Percentiles rank a stretch among this genome's conserved stretches.
Evolutionary conservation across 2,797 vertebrate species (phyloP).

Genomic region (Nasua narica): DNA sequence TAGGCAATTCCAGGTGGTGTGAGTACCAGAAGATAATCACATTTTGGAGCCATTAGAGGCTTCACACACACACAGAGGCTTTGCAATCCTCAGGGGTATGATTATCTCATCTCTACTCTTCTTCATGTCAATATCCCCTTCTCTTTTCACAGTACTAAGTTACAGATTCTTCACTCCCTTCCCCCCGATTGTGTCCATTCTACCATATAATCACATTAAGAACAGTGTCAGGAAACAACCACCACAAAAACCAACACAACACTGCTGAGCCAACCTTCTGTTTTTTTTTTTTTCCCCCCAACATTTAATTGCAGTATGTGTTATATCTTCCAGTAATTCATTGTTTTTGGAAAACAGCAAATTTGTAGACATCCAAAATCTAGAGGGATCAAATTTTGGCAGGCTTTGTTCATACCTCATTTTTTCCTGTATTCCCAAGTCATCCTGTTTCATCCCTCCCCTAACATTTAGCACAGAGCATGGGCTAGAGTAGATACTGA

Average conservation of each 20-base stretch:
- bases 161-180: constrained; percentile 38
- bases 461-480: not conserved
- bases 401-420: not conserved
- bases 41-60: constrained; percentile 44
- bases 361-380: not conserved
- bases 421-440: not conserved
- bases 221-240: constrained; percentile 48
- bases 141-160: constrained; percentile 29
- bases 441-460: not conserved
- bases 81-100: constrained; percentile 45
- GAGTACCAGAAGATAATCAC: constrained; percentile 69
- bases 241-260: not conserved
- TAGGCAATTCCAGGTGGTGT: constrained; percentile 68
- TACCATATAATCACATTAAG: constrained; percentile 45
- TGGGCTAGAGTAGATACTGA: not conserved
- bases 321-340: constrained; percentile 1
- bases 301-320: constrained; percentile 10
- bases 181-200: constrained; percentile 35
- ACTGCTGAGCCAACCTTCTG: constrained; percentile 38
- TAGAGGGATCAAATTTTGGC: constrained; percentile 3
- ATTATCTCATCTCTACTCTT: constrained; percentile 56
- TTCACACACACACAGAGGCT: constrained; percentile 26
- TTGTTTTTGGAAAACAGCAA: not conserved
- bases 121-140: constrained; percentile 51
- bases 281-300: not conserved